Evolutionary conservation across 2,888 invertebrate species (phyloP), one percentile per base, ranked within the genome.

Genomic region (Isotomurus palustris): DNA sequence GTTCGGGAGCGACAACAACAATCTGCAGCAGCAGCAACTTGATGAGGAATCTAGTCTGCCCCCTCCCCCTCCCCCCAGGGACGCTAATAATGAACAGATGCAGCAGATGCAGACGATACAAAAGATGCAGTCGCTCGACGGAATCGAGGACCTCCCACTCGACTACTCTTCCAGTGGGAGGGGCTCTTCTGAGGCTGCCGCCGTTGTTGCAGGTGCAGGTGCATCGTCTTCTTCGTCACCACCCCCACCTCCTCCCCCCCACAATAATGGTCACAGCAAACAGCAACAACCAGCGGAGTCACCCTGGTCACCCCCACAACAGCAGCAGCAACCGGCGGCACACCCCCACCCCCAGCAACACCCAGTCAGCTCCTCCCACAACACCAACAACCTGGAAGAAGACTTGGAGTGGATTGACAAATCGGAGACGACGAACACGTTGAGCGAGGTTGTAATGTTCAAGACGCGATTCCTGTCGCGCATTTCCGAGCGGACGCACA

Each of bases 401-500:
- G n/a, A n/a, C n/a, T n/a, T n/a, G n/a, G n/a, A n/a, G n/a, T n/a
- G 8, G 32, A 8, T 38, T 4, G 38, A 17, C 5, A 19, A 38
- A 14, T 14, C 38, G 5, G 38, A 32, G 8, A 32, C 8, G 8
- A 32, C 32, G 32, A 32, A 14, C 14, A 32, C 14, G 8, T 32
- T 22, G 14, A 14, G 27, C 24, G 6, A 48, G 40, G 17, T 19
- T 8, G 10, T 48, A 22, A 25, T 47, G 32, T 36, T 27, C 12
- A 25, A 28, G 17, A 41, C 29, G 36, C 27, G 35, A 29, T 49
- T 29, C 43, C 44, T 67, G 10, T 54, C 54, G 8, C 32, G 67
- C 21, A 67, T 67, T 21, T 52, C 52, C 12, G 67, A 67, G 40
- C 56, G 60, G n/a, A 66, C 66, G 6, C 63, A 66, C 44, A 60